A percentile compares a stretch with the other conserved stretches of the same genome.
Conservation (phyloP, 2,113 vertebrate genomes). For the Petrocephalus zakoni region DNA sequence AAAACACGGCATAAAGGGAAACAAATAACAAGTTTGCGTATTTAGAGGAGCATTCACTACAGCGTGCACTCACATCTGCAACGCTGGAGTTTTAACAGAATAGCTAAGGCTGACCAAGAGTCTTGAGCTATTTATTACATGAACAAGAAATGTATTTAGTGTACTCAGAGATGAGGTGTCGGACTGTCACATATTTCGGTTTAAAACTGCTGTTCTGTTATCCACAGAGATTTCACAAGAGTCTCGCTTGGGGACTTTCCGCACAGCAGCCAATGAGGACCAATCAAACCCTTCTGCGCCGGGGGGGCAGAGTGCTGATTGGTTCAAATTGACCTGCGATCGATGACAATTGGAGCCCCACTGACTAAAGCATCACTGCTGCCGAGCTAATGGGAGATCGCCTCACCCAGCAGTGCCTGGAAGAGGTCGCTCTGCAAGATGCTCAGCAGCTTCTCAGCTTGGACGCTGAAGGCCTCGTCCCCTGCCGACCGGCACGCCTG, state of each 20-base stretch:
- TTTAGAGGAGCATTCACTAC: background rate
- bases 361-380: background rate
- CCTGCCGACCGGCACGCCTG: slow-evolving; percentile 50
- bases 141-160: background rate
- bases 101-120: background rate
- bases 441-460: slow-evolving; percentile 56
- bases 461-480: slow-evolving; percentile 53
- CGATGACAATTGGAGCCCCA: background rate
- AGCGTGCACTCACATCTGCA: background rate
- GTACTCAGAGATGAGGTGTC: no score
- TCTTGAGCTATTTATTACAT: background rate
- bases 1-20: background rate
- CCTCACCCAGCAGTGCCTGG: slow-evolving; percentile 62
- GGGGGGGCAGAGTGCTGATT: background rate
- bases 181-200: no score
- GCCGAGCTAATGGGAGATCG: slow-evolving; percentile 16
- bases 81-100: background rate
- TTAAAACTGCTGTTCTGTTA: no score
- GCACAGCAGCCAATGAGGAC: background rate
- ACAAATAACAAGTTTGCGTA: background rate
- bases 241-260: background rate
- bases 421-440: slow-evolving; percentile 70
- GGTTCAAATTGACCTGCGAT: background rate
- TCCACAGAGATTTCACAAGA: no score
- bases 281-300: background rate